Evolutionary conservation across 2,888 invertebrate genomes (phyloP).

Genomic region (Drosophila phalerata): DNA sequence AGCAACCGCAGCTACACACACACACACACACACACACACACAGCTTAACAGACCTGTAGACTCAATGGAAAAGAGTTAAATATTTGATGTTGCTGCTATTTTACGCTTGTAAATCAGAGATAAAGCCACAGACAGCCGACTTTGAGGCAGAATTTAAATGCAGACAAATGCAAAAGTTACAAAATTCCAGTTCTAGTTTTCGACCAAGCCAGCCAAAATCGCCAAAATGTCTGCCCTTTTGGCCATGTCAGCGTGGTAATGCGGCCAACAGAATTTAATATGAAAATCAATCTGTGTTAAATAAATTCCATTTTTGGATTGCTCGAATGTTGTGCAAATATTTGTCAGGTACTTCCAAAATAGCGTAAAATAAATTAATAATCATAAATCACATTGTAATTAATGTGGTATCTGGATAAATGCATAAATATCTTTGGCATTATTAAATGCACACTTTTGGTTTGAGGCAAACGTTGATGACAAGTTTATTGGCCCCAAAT

Average conservation of each 20-base stretch:
- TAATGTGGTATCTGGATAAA: slow-evolving; percentile 33
- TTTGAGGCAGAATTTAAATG: slow-evolving; percentile 39
- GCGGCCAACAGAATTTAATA: slow-evolving; percentile 56
- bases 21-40: slow-evolving; percentile 17
- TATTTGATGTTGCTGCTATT: slow-evolving; percentile 75
- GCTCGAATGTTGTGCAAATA: slow-evolving; percentile 50
- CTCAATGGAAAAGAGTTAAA: slow-evolving; percentile 67
- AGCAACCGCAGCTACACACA: slow-evolving; percentile 52
- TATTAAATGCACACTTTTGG: slow-evolving; percentile 21
- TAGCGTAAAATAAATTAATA: slow-evolving; percentile 63
- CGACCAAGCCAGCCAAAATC: neutral
- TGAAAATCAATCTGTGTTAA: slow-evolving; percentile 66
- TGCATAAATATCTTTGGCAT: slow-evolving; percentile 44
- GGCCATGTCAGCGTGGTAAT: slow-evolving; percentile 30
- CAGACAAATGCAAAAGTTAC: slow-evolving; percentile 53
- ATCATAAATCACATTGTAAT: slow-evolving; percentile 73
- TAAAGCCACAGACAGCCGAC: slow-evolving; percentile 66
- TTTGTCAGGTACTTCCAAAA: slow-evolving; percentile 43
- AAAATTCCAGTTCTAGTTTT: neutral
- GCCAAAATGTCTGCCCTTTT: slow-evolving; percentile 2
- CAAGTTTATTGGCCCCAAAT: slow-evolving; percentile 44
- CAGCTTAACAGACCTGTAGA: slow-evolving; percentile 13
- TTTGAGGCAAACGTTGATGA: slow-evolving; percentile 25
- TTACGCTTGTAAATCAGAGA: slow-evolving; percentile 78
- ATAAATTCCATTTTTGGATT: slow-evolving; percentile 52